Conservation (phyloP, 2,113 vertebrate genomes). For the Pachypanchax playfairii region DNA sequence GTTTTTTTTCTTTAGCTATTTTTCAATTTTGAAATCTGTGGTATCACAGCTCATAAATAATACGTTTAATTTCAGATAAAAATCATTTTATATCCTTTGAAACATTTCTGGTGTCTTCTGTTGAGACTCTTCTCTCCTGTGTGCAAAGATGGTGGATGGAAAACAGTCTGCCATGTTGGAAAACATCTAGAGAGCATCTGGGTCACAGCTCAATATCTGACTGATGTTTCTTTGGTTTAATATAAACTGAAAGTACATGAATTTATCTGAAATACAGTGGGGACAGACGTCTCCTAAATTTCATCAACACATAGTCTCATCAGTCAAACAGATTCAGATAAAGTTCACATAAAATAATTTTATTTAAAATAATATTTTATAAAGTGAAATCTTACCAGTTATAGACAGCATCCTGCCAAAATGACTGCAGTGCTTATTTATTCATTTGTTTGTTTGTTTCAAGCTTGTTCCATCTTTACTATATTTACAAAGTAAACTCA, state of each 20-base stretch:
- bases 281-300: too few relatives aligned
- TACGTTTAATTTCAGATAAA: neutral
- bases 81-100: neutral
- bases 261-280: too few relatives aligned
- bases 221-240: neutral
- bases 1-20: neutral
- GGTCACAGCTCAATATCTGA: slow-evolving; percentile 34
- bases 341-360: too few relatives aligned
- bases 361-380: too few relatives aligned
- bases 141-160: slow-evolving; percentile 1
- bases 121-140: neutral
- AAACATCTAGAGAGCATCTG: slow-evolving; percentile 72
- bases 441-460: too few relatives aligned
- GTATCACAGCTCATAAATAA: neutral
- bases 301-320: neutral
- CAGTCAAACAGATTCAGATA: too few relatives aligned
- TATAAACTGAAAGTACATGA: too few relatives aligned
- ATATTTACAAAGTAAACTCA: too few relatives aligned
- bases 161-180: slow-evolving; percentile 32
- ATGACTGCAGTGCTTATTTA: too few relatives aligned
- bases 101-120: neutral
- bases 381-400: too few relatives aligned
- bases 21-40: neutral
- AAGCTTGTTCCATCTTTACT: too few relatives aligned
- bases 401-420: too few relatives aligned